These are phyloP conservation scores for Epistrophe eligans DNA, from an alignment of 2,888 invertebrate species.

Conservation along the genomic window DNA sequence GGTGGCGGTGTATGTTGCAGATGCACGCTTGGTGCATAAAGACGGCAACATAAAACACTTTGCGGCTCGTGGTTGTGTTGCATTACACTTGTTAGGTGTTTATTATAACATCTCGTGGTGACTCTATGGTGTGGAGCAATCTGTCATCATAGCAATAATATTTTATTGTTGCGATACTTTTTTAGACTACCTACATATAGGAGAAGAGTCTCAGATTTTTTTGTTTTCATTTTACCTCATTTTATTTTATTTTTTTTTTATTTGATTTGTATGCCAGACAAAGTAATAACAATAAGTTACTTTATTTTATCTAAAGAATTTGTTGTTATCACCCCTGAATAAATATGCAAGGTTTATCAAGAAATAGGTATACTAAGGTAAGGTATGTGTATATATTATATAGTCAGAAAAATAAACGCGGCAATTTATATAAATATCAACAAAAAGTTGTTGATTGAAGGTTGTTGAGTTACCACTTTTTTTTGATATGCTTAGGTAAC, in stretches of 20 bases:
- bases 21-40: slow-evolving; percentile 5
- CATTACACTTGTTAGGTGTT: slow-evolving; percentile 69
- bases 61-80: slow-evolving; percentile 66
- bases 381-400: not conserved
- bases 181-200: not conserved
- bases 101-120: slow-evolving; percentile 56
- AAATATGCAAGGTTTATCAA: slow-evolving; percentile 21
- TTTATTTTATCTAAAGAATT: slow-evolving; percentile 29
- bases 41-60: slow-evolving; percentile 67
- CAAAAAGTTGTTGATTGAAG: slow-evolving; percentile 1
- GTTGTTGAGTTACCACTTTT: slow-evolving; percentile 1
- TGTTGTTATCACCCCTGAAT: slow-evolving; percentile 16
- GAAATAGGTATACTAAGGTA: no score
- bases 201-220: not conserved
- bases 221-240: slow-evolving; percentile 1
- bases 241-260: slow-evolving; percentile 10
- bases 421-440: not conserved
- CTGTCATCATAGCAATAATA: slow-evolving; percentile 42
- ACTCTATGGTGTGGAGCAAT: slow-evolving; percentile 44
- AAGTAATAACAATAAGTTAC: not conserved
- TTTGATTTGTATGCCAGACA: slow-evolving; percentile 18
- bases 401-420: not conserved
- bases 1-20: slow-evolving; percentile 2
- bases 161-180: slow-evolving; percentile 22
- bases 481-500: not conserved